Percentiles rank a stretch among this genome's conserved stretches.
phyloP scores from a whole-genome alignment of 1,140 invertebrate species.

The Telenomus remus region DNA sequence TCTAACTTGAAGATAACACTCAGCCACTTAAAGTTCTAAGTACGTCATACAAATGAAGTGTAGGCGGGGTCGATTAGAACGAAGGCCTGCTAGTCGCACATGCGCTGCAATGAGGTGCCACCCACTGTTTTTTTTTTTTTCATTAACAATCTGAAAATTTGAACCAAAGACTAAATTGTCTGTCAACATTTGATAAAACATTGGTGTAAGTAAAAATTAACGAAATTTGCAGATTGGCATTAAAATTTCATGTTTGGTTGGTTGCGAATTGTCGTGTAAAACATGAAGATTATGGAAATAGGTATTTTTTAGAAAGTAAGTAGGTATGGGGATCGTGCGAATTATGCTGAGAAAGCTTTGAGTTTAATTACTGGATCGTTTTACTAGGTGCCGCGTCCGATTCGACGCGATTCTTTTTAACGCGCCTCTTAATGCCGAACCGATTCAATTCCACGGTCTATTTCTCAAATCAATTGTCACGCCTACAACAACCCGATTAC shows the following conservation, averaged over 20 bases:
- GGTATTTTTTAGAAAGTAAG: too few relatives aligned
- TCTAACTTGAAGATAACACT: too few relatives aligned
- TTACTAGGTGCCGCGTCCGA: conserved; percentile 36
- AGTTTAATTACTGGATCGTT: conserved; percentile 36
- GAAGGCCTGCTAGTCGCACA: conserved; percentile 58
- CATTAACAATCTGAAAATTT: conserved; percentile 10
- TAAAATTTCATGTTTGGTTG: too few relatives aligned
- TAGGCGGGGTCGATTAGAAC: conserved; percentile 65
- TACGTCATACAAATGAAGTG: conserved; percentile 46
- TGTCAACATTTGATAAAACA: too few relatives aligned
- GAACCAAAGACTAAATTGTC: too few relatives aligned
- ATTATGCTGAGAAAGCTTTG: conserved; percentile 36
- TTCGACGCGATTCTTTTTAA: neutral
- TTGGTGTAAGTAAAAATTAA: too few relatives aligned
- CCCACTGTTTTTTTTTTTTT: conserved; percentile 54
- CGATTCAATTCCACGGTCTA: neutral
- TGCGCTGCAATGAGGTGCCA: conserved; percentile 63
- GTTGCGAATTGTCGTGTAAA: too few relatives aligned
- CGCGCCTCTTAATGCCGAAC: neutral
- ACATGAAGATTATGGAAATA: too few relatives aligned
- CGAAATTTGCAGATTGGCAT: too few relatives aligned
- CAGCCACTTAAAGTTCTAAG: neutral
- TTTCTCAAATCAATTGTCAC: neutral
- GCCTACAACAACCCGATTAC: neutral
- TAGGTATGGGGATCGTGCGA: conserved; percentile 18